Evolutionary conservation across 2,888 invertebrate species (phyloP), one percentile per base, ranked within the genome.

Genomic region (Galeruca laticollis): DNA sequence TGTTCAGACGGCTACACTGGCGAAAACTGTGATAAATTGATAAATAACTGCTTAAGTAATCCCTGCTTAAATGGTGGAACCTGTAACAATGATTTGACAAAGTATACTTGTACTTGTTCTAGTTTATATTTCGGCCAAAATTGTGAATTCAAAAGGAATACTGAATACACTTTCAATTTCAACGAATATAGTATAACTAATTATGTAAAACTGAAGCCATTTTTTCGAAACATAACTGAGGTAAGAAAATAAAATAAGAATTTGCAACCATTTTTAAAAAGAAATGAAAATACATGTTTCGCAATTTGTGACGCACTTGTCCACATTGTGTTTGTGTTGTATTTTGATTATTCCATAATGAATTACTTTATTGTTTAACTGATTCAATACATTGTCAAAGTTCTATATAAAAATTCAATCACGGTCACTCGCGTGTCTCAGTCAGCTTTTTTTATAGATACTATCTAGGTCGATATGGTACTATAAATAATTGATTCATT

Each of bases 141-240:
- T 33, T 91, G 91, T 79, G 87, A 90, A 78, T 82, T 78, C 49
- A 83, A 86, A 76, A 82, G 82, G 68, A 81, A 79, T 10, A 85
- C 88, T 0, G 86, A 89, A 77, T 91, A 88, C 77, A 82, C 89
- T 15, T 81, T 91, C 75, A 84, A 87, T 65, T 91, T 91, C 78
- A 83, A 86, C 1, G 84, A 87, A 68, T 87, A 89, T 21, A 88
- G 89, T 35, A 88, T 87, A 0, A 87, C 87, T n/a, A 88, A 91
- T 79, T 91, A 89, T 77, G 87, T 89, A 0, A 83, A 87, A 74
- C 76, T 89, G 49, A 83, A 85, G 35, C 88, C 88, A 1, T 87
- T 88, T 2, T 75, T 77, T 1, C 80, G 83, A 18, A 84, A 87
- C 80, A 78, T 90, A 18, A 81, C 81, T 1, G 85, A 87, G 83